Conservation (phyloP, 2,888 invertebrate genomes). For the Eudasyphora cyanicolor region DNA sequence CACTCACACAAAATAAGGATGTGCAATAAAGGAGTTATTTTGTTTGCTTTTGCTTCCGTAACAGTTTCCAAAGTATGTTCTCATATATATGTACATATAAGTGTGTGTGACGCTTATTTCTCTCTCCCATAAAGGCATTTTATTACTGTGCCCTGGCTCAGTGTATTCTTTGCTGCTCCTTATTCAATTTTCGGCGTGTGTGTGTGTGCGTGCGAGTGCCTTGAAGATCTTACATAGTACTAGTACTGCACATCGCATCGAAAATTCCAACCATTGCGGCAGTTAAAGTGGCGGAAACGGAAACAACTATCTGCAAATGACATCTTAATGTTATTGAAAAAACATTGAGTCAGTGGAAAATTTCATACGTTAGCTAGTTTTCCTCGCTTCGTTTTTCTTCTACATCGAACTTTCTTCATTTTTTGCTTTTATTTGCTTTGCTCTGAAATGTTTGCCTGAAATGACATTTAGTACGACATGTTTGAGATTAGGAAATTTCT, state of each 20-base stretch:
- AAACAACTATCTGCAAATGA: slow-evolving; percentile 67
- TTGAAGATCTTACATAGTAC: background rate
- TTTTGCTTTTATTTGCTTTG: background rate
- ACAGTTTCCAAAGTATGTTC: background rate
- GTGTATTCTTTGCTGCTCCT: background rate
- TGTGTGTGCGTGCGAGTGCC: too few relatives aligned
- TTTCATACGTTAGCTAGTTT: slow-evolving; percentile 27
- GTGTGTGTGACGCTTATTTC: too few relatives aligned
- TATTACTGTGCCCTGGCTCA: slow-evolving; percentile 36
- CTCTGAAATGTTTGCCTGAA: slow-evolving; percentile 1
- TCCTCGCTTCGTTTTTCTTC: background rate
- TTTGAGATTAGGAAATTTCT: slow-evolving; percentile 37
- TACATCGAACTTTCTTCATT: slow-evolving; percentile 1
- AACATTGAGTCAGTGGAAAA: slow-evolving; percentile 65
- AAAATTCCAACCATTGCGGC: slow-evolving; percentile 63
- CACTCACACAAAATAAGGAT: slow-evolving; percentile 53
- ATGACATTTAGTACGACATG: slow-evolving; percentile 60
- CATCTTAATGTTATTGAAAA: slow-evolving; percentile 68
- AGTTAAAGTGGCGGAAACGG: slow-evolving; percentile 65
- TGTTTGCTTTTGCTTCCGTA: slow-evolving; percentile 42
- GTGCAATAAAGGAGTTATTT: slow-evolving; percentile 61
- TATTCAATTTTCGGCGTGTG: background rate
- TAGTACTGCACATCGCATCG: background rate
- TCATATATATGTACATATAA: too few relatives aligned
- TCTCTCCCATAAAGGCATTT: slow-evolving; percentile 27